Conservation (phyloP, 2,888 invertebrate species). For the Zaprionus obscuricornis region DNA sequence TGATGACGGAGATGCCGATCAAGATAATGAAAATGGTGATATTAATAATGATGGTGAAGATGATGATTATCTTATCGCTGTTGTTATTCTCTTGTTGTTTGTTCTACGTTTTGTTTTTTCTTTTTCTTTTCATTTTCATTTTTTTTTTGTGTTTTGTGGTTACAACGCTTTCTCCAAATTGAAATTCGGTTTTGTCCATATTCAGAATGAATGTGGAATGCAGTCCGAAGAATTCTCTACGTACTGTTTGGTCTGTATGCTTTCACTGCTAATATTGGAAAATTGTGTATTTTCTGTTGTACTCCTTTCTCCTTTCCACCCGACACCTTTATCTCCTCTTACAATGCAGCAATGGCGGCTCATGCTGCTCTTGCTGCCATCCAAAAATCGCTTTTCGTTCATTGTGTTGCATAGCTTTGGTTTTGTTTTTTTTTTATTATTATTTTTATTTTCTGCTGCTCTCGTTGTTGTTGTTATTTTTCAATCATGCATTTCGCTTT, state of each 20-base stretch:
- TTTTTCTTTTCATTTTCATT: no score
- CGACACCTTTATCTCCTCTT: background rate
- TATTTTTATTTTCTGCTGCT: background rate
- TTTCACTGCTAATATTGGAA: constrained; percentile 43
- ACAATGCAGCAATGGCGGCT: background rate
- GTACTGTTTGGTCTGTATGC: constrained; percentile 5
- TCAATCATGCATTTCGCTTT: constrained; percentile 74
- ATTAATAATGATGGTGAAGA: no score
- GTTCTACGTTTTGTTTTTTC: no score
- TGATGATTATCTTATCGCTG: no score
- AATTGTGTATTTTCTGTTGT: constrained; percentile 34
- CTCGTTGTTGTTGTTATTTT: constrained; percentile 49
- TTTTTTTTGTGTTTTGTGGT: no score
- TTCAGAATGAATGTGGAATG: no score
- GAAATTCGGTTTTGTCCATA: no score
- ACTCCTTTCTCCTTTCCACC: background rate
- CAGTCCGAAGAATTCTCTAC: no score
- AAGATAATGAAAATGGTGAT: no score
- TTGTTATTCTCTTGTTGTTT: no score
- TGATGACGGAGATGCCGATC: no score
- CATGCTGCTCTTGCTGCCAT: constrained; percentile 1
- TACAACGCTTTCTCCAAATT: no score
- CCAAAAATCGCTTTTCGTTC: constrained; percentile 32
- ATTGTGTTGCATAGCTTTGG: constrained; percentile 40
- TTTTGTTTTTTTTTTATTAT: constrained; percentile 20